Percentiles rank a stretch among this genome's conserved stretches.
Evolutionary conservation across 1,140 invertebrate species (phyloP).

Genomic region (Palaemon carinicauda): DNA sequence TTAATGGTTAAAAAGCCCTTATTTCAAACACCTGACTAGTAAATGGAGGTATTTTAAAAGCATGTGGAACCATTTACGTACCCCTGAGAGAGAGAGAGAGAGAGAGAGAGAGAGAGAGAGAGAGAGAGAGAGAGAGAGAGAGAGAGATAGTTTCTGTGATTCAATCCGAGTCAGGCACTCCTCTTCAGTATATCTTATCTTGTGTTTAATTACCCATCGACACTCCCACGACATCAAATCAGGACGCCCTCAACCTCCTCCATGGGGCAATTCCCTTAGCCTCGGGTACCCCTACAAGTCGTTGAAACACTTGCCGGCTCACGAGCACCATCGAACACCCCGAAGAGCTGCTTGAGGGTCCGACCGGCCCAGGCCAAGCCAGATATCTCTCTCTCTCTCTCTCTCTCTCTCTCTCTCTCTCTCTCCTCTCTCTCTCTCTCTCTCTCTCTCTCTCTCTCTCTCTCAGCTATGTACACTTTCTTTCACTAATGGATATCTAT

Average conservation of each 20-base stretch:
- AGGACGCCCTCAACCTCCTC: not conserved
- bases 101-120: not conserved
- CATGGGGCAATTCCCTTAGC: conserved; percentile 17
- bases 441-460: no score
- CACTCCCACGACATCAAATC: conserved; percentile 45
- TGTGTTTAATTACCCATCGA: conserved; percentile 36
- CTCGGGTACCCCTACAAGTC: conserved; percentile 50
- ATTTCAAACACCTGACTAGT: no score
- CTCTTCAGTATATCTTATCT: not conserved
- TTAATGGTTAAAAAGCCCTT: no score
- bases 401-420: no score
- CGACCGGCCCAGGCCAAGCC: not conserved
- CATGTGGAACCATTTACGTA: no score
- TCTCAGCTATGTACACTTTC: no score
- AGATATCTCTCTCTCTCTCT: not conserved
- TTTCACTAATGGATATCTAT: no score
- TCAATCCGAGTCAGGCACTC: not conserved
- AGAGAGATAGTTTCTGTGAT: not conserved
- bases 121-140: not conserved
- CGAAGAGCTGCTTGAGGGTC: conserved; percentile 28
- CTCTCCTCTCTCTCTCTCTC: no score
- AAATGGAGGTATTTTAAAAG: no score
- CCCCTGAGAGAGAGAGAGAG: not conserved
- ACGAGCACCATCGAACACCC: conserved; percentile 38
- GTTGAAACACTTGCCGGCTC: conserved; percentile 48